Percentiles rank a stretch among this genome's conserved stretches.
phyloP scores from a whole-genome alignment of 2,888 invertebrate genomes.

The Agrotis clavis region DNA sequence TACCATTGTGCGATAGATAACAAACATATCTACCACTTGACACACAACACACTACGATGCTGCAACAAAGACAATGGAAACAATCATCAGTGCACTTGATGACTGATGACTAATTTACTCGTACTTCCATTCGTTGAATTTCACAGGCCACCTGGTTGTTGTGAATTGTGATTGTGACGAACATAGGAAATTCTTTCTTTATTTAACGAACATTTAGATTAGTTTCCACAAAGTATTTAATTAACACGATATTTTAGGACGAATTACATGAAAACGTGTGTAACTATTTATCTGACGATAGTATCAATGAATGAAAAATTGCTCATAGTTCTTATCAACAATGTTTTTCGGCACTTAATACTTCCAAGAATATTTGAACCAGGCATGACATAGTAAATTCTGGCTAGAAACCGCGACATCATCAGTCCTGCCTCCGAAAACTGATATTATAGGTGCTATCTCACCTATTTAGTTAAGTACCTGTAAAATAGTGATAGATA shows the following conservation, averaged over 20 bases:
- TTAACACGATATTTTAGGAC: neutral
- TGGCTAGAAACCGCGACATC: neutral
- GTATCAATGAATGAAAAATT: slow-evolving; percentile 31
- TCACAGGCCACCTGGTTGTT: neutral
- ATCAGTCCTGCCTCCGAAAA: no score
- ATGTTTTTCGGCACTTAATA: slow-evolving; percentile 8
- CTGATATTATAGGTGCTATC: no score
- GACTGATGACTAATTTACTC: slow-evolving; percentile 25
- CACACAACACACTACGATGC: slow-evolving; percentile 22
- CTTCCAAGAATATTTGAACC: slow-evolving; percentile 13
- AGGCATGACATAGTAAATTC: neutral
- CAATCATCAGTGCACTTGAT: slow-evolving; percentile 18
- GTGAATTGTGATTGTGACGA: neutral
- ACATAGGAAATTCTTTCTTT: slow-evolving; percentile 17
- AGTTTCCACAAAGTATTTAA: neutral
- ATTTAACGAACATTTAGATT: slow-evolving; percentile 1
- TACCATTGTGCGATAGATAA: slow-evolving; percentile 54
- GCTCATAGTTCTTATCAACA: slow-evolving; percentile 23
- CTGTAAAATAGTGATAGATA: neutral
- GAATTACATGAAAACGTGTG: slow-evolving; percentile 7
- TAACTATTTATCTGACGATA: slow-evolving; percentile 24
- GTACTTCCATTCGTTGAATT: slow-evolving; percentile 11
- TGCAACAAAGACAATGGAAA: slow-evolving; percentile 41
- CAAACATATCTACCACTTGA: slow-evolving; percentile 39
- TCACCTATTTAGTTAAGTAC: no score